These are phyloP conservation scores for Mus minutoides DNA, from an alignment of 2,797 vertebrate genomes.

Conservation along the genomic window DNA sequence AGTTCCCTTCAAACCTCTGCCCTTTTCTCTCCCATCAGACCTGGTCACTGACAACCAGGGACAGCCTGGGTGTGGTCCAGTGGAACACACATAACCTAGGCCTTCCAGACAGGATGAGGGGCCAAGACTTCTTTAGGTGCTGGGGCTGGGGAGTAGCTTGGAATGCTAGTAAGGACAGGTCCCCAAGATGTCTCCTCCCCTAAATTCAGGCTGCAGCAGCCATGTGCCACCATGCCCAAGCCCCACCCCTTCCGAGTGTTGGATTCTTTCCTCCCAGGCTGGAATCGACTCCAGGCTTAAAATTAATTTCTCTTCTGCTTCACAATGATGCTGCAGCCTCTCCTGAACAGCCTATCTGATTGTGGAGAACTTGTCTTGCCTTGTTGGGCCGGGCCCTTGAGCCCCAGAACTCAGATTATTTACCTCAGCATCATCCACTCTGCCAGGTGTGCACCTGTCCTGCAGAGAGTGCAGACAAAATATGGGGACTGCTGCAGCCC, in stretches of 20 bases:
- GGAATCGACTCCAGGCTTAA: constrained; percentile 3
- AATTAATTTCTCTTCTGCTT: constrained; percentile 47
- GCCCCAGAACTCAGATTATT: background rate
- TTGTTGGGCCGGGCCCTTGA: background rate
- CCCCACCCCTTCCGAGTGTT: background rate
- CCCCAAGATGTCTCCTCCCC: rapidly evolving
- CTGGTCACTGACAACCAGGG: background rate
- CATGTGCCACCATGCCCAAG: background rate
- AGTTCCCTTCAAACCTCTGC: background rate
- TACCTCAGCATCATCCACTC: background rate
- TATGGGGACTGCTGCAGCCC: background rate
- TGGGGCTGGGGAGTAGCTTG: background rate
- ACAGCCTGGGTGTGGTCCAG: background rate
- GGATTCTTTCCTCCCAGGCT: background rate
- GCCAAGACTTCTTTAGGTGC: background rate
- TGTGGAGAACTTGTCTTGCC: background rate
- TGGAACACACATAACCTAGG: no score
- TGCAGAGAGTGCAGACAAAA: background rate
- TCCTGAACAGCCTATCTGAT: background rate
- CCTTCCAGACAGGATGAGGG: background rate
- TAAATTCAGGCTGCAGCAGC: background rate
- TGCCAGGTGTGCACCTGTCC: background rate
- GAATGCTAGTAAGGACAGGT: background rate
- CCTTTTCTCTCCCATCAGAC: rapidly evolving
- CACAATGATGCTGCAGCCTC: background rate